These are phyloP conservation scores for Oryzias celebensis DNA, from an alignment of 2,113 vertebrate genomes.

Conservation along the genomic window DNA sequence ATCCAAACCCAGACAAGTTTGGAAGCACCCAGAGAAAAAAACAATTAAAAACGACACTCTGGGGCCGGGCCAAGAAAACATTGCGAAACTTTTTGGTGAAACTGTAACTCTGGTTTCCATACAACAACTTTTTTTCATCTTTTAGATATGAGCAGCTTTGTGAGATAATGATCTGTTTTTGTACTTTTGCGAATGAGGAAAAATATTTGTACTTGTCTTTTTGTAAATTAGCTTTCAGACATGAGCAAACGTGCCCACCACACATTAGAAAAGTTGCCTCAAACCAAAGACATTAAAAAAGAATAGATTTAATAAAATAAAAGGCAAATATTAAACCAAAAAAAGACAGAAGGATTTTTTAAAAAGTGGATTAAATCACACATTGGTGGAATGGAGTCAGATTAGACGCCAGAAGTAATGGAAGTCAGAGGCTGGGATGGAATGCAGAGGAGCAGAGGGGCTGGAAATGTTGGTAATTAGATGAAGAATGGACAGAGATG, in stretches of 20 bases:
- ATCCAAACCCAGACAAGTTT: neutral
- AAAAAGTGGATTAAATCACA: slow-evolving; percentile 19
- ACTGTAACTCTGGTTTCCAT: neutral
- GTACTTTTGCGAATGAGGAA: slow-evolving; percentile 7
- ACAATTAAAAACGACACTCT: slow-evolving; percentile 3
- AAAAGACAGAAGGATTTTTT: slow-evolving; percentile 10
- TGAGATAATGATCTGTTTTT: slow-evolving; percentile 3
- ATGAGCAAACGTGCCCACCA: slow-evolving; percentile 26
- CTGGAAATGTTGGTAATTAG: slow-evolving; percentile 51
- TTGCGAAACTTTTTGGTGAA: slow-evolving; percentile 26
- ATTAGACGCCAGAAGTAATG: slow-evolving; percentile 12
- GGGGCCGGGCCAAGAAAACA: neutral
- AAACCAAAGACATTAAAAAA: slow-evolving; percentile 27
- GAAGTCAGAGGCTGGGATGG: slow-evolving; percentile 29
- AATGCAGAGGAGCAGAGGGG: slow-evolving; percentile 31
- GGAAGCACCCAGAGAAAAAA: slow-evolving; percentile 2
- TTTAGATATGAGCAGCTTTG: neutral
- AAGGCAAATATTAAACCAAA: neutral
- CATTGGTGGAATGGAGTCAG: slow-evolving; percentile 12
- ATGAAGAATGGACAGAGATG: slow-evolving; percentile 70
- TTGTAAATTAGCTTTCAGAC: slow-evolving; percentile 7
- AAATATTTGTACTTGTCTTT: slow-evolving; percentile 11
- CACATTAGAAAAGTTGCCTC: slow-evolving; percentile 20
- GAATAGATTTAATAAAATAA: neutral
- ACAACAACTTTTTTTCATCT: neutral